Evolutionary conservation across 2,797 vertebrate species (phyloP).

Genomic region (Eutrigla gurnardus): DNA sequence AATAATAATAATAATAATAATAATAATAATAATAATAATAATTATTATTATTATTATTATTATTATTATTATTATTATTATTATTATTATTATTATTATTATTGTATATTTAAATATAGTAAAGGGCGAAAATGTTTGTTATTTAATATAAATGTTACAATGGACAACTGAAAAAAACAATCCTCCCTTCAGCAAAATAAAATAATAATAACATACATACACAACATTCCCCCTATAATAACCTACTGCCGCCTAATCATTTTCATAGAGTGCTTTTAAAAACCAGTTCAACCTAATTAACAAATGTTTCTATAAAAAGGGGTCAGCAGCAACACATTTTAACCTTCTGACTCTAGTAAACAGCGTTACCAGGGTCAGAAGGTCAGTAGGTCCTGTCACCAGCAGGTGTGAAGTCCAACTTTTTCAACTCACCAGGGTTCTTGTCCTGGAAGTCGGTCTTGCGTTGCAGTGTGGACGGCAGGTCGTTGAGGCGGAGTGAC

Average conservation of each 20-base stretch:
- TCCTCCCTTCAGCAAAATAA: too few species aligned
- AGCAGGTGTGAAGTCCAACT: slow-evolving; percentile 7
- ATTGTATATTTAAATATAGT: too few species aligned
- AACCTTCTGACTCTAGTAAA: slow-evolving; percentile 2
- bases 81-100: too few species aligned
- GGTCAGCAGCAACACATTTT: background rate
- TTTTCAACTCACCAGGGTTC: slow-evolving; percentile 83
- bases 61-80: too few species aligned
- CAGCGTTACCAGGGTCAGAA: slow-evolving; percentile 1
- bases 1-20: too few species aligned
- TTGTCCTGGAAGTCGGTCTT: slow-evolving; percentile 90
- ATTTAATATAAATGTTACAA: background rate
- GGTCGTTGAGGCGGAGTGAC: slow-evolving; percentile 92
- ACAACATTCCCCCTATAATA: too few species aligned
- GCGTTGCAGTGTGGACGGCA: slow-evolving; percentile 93
- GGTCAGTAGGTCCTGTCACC: slow-evolving; percentile 22
- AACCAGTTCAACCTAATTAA: background rate
- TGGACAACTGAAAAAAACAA: background rate
- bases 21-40: too few species aligned
- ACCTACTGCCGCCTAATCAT: background rate
- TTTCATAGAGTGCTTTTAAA: background rate
- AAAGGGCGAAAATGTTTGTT: too few species aligned
- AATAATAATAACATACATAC: too few species aligned
- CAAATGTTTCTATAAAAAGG: background rate
- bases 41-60: too few species aligned